These are phyloP conservation scores for Drosophila helvetica DNA, from an alignment of 2,888 invertebrate genomes.

Conservation along the genomic window DNA sequence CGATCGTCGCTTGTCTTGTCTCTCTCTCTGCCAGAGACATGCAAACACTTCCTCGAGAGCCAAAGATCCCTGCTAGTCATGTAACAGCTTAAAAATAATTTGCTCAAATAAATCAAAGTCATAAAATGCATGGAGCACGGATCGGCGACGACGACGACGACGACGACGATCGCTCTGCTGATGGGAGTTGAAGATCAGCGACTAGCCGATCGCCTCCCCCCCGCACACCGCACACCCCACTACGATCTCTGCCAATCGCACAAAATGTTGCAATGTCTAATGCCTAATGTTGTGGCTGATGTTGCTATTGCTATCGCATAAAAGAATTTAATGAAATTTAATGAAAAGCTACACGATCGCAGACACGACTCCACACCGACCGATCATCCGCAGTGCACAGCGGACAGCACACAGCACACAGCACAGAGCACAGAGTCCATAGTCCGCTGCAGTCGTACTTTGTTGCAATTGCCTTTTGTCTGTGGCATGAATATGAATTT, in stretches of 20 bases:
- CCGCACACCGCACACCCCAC: too few species aligned
- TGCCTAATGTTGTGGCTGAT: conserved; percentile 24
- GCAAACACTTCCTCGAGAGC: conserved; percentile 65
- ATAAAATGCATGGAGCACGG: conserved; percentile 57
- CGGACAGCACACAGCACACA: conserved; percentile 7
- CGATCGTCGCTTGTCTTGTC: conserved; percentile 16
- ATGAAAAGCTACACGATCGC: conserved; percentile 77
- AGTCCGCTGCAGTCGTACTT: conserved; percentile 43
- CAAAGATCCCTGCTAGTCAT: conserved; percentile 49
- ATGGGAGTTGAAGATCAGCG: conserved; percentile 19
- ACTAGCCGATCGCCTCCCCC: neutral
- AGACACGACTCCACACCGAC: conserved; percentile 56
- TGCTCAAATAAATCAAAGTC: conserved; percentile 78
- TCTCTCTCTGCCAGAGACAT: conserved; percentile 27
- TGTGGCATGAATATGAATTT: conserved; percentile 68
- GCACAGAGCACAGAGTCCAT: conserved; percentile 37
- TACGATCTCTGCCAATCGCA: conserved; percentile 19
- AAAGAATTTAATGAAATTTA: conserved; percentile 80
- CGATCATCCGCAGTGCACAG: conserved; percentile 16
- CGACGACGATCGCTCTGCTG: conserved; percentile 14
- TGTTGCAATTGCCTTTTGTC: conserved; percentile 49
- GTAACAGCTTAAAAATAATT: conserved; percentile 71
- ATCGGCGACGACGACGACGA: conserved; percentile 14
- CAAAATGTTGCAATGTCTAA: conserved; percentile 50
- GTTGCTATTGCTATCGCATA: conserved; percentile 70